Percentiles rank a stretch among this genome's conserved stretches.
phyloP scores from a whole-genome alignment of 2,113 vertebrate species.

The Apodemus sylvaticus region DNA sequence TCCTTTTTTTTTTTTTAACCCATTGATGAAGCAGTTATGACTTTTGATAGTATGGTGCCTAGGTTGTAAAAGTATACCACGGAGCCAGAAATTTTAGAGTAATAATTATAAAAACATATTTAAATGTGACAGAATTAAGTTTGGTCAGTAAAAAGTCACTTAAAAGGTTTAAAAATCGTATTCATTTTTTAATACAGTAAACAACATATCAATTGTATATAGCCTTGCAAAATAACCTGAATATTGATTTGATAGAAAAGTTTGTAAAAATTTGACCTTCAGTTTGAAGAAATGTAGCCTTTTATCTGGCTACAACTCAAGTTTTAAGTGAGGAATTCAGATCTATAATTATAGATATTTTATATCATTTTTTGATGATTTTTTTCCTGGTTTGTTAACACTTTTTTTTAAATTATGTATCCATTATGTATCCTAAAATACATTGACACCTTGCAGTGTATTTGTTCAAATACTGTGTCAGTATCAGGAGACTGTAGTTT shows the following conservation, averaged over 20 bases:
- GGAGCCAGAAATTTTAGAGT: slow-evolving; percentile 8
- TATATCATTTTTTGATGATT: background rate
- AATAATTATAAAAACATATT: slow-evolving; percentile 19
- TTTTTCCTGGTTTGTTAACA: background rate
- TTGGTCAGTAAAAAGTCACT: slow-evolving; percentile 1
- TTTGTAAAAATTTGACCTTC: background rate
- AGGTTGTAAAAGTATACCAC: background rate
- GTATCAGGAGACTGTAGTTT: no score
- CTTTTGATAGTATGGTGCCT: slow-evolving; percentile 6
- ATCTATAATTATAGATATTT: slow-evolving; percentile 3
- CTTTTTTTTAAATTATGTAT: no score
- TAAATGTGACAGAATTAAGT: background rate
- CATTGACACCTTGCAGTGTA: no score
- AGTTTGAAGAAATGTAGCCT: background rate
- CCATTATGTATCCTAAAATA: no score
- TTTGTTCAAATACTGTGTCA: no score
- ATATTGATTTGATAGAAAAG: background rate
- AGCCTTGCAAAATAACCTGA: background rate
- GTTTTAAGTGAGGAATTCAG: background rate
- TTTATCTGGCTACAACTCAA: background rate
- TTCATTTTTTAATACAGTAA: background rate
- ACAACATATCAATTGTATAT: background rate
- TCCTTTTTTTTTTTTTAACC: background rate
- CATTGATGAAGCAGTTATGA: slow-evolving; percentile 21
- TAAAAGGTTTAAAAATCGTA: slow-evolving; percentile 1